Base-by-base conservation (phyloP, 1,140 invertebrate genomes). In the Drosophila yakuba region DNA sequence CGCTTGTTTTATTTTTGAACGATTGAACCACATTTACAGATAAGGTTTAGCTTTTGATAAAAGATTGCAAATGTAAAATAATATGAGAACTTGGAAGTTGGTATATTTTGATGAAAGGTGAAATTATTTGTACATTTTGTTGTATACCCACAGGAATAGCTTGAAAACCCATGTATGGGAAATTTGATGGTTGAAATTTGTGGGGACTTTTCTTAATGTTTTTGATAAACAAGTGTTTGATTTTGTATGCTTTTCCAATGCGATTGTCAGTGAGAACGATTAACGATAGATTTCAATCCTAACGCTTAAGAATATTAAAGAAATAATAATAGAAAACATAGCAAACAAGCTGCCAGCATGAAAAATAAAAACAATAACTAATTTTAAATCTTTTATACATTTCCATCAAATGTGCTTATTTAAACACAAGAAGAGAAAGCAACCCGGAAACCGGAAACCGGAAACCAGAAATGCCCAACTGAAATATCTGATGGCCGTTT, bases 291-390 rank as follows among this genome's bases (percentile, higher is more conserved):
- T 79, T 79, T 74, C 80, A 76, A 90, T 80, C 69, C 80, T 90
- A 80, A 63, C 41, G 50, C 55, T 76, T 79, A 80, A 71, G 68
- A 47, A 43, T 58, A 66, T 56, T 28, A 57, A 73, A 60, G 23
- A 73, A 84, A 78, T 64, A 82, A 78, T 74, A 79, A 61, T 61
- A 64, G 51, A 58, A 47, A 55, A 72, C 56, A 90, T 80, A 88
- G 80, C 80, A 78, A 68, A 78, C 64, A 90, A 80, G 84, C 84
- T 88, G 84, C 84, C 84, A 88, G 77, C 77, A 89, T 80, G 68
- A 78, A 71, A 89, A 58, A 89, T 74, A 86, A 89, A 80, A 80
- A 89, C 84, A 89, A 89, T 89, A 89, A 89, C 76, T 88, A 88
- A 89, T 84, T 89, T 89, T 90, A 78, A 89, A 88, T 80, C 62